phyloP scores from a whole-genome alignment of 2,888 invertebrate genomes.

The Athripsodes cinereus region DNA sequence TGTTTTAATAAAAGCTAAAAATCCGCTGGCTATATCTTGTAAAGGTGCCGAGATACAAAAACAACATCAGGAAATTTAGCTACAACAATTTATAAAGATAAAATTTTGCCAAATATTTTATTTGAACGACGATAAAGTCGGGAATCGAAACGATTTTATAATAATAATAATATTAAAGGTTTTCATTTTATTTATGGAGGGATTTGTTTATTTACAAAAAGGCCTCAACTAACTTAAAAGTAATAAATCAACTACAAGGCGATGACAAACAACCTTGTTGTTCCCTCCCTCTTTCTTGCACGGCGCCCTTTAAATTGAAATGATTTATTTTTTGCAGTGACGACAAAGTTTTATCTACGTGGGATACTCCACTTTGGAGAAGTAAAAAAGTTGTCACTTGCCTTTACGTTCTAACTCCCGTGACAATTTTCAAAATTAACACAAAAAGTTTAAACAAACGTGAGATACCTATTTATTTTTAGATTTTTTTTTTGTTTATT shows the following conservation, averaged over 20 bases:
- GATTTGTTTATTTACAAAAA: conserved; percentile 1
- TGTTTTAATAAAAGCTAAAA: no score
- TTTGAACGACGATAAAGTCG: not conserved
- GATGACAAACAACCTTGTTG: conserved; percentile 1
- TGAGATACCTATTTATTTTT: no score
- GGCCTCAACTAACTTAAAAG: not conserved
- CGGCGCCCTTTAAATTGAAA: not conserved
- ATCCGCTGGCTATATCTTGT: no score
- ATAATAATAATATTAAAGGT: not conserved
- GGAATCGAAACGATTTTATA: not conserved
- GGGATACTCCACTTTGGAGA: no score
- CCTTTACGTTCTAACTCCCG: no score
- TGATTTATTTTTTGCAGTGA: not conserved
- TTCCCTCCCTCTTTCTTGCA: not conserved
- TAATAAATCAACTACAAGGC: not conserved
- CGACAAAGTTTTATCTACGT: no score
- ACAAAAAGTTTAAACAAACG: no score
- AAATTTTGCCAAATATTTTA: not conserved
- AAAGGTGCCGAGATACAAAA: no score
- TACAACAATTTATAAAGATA: not conserved
- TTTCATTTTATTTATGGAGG: not conserved
- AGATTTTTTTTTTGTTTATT: no score
- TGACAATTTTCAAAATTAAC: no score
- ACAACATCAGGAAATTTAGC: no score
- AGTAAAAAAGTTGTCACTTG: no score